phyloP scores from a whole-genome alignment of 1,140 invertebrate species.

The Cephus cinctus region DNA sequence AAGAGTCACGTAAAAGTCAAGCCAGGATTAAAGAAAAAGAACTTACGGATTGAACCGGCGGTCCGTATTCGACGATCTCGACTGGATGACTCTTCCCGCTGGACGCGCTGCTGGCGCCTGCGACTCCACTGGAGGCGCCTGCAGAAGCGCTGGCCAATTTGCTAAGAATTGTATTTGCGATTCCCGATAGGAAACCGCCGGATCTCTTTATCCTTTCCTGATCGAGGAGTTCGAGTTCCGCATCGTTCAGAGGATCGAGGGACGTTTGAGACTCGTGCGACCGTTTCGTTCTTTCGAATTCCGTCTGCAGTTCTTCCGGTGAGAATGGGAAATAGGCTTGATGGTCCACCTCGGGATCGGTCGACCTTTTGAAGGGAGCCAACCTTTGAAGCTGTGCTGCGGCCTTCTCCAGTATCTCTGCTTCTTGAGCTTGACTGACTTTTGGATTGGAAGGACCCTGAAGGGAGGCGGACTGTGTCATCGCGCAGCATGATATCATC shows the following conservation, averaged over 20 bases:
- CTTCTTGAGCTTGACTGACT: conserved; percentile 24
- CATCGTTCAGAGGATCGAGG: conserved; percentile 29
- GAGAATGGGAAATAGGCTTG: too few relatives aligned
- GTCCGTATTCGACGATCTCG: conserved; percentile 5
- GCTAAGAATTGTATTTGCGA: conserved; percentile 44
- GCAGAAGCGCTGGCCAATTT: conserved; percentile 43
- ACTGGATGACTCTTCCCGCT: conserved; percentile 16
- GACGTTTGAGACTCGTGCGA: conserved; percentile 12
- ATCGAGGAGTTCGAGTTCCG: conserved; percentile 33
- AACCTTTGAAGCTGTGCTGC: conserved; percentile 46
- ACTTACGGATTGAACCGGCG: conserved; percentile 5
- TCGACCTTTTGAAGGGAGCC: conserved; percentile 32
- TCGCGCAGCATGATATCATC: conserved; percentile 26
- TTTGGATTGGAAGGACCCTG: conserved; percentile 9
- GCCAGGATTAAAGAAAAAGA: not conserved
- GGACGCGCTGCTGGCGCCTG: conserved; percentile 25
- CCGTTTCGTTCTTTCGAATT: not conserved
- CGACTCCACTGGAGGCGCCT: conserved; percentile 10
- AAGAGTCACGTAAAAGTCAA: conserved; percentile 1
- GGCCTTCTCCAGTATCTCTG: conserved; percentile 28
- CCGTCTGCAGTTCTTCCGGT: conserved; percentile 22
- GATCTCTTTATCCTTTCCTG: conserved; percentile 38
- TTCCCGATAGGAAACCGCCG: conserved; percentile 37
- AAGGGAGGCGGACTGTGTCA: conserved; percentile 20
- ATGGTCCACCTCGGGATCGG: not conserved